Evolutionary conservation across 2,888 invertebrate genomes (phyloP).

Genomic region (Hymenopus coronatus): DNA sequence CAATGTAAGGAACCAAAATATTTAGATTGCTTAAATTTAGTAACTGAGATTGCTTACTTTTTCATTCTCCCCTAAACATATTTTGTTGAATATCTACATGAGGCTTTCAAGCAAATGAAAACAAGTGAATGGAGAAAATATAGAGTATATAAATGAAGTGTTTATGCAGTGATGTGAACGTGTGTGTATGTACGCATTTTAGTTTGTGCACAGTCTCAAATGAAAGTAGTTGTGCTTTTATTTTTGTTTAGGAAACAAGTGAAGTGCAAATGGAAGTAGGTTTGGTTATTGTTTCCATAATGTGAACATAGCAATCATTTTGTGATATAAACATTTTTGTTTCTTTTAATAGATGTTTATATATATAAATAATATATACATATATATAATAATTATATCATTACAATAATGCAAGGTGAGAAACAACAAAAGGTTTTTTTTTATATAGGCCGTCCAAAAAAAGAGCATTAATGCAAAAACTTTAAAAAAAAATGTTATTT

Average conservation of each 20-base stretch:
- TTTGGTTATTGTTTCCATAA: slow-evolving; percentile 1
- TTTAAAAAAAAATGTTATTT: slow-evolving; percentile 7
- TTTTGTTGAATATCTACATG: background rate
- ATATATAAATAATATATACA: background rate
- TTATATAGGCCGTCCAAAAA: slow-evolving; percentile 19
- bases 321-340: slow-evolving; percentile 9
- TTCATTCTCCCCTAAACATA: no score
- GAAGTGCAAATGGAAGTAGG: background rate
- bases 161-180: background rate
- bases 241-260: background rate
- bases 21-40: background rate
- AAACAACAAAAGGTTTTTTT: slow-evolving; percentile 10
- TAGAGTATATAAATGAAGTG: background rate
- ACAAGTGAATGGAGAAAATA: background rate
- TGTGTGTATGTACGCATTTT: background rate
- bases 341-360: slow-evolving; percentile 13
- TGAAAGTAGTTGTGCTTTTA: background rate
- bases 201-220: background rate
- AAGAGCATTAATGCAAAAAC: background rate
- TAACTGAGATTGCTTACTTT: background rate
- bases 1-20: background rate
- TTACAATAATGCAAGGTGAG: slow-evolving; percentile 3
- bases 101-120: background rate
- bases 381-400: background rate
- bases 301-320: slow-evolving; percentile 14